Conservation (phyloP, 2,113 vertebrate species). For the Nannospalax galili region DNA sequence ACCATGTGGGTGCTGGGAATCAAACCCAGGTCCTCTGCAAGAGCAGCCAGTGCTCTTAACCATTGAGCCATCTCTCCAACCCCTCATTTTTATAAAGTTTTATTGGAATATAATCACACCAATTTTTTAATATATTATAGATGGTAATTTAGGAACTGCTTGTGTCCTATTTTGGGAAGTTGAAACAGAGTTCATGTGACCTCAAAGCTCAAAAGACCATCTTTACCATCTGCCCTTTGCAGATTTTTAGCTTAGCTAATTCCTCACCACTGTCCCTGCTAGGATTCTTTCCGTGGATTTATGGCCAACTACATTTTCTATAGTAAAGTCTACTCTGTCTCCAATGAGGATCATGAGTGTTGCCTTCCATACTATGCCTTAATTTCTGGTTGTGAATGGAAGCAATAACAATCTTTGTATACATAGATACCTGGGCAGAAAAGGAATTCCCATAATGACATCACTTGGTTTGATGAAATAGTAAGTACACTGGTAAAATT, state of each 20-base stretch:
- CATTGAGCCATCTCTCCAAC: no score
- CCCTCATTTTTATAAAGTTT: not conserved
- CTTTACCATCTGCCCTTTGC: not conserved
- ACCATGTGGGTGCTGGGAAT: no score
- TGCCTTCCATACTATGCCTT: not conserved
- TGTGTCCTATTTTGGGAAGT: not conserved
- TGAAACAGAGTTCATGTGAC: not conserved
- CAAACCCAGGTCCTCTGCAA: no score
- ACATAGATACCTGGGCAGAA: not conserved
- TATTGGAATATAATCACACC: not conserved
- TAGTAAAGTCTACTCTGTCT: not conserved
- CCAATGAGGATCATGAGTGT: not conserved
- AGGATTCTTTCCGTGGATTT: not conserved
- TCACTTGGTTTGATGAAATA: slow-evolving; percentile 45
- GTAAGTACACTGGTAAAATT: slow-evolving; percentile 15
- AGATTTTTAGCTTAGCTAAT: not conserved
- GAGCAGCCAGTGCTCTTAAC: no score
- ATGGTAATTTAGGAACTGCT: not conserved
- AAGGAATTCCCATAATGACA: slow-evolving; percentile 64
- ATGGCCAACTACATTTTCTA: not conserved
- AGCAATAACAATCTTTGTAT: not conserved
- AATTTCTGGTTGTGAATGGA: not conserved
- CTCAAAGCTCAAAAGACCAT: not conserved
- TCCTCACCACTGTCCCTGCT: not conserved
- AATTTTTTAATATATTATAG: not conserved